Percentiles rank a stretch among this genome's conserved stretches.
Evolutionary conservation across 2,888 invertebrate species (phyloP).

Genomic region (Ophraella communa): DNA sequence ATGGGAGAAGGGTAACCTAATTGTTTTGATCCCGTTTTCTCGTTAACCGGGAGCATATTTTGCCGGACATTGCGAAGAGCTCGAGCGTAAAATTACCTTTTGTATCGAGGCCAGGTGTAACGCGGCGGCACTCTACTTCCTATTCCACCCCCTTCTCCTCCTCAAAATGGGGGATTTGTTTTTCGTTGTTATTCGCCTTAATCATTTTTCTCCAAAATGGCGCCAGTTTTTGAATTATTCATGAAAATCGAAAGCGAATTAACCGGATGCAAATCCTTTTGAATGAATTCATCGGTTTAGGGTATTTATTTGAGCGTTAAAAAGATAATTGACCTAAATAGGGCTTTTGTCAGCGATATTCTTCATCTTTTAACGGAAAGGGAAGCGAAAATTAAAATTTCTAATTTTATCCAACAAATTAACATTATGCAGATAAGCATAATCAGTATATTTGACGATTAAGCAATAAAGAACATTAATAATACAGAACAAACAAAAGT

Average conservation of each 20-base stretch:
- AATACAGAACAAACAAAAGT: too few relatives aligned
- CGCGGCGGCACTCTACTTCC: neutral
- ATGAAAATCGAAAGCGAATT: constrained; percentile 52
- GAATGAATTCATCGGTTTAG: constrained; percentile 48
- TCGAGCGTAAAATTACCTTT: constrained; percentile 48
- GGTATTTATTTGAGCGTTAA: constrained; percentile 43
- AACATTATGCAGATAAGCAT: neutral
- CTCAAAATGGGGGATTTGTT: constrained; percentile 11
- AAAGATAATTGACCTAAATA: constrained; percentile 23
- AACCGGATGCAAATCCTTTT: constrained; percentile 50
- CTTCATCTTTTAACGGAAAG: constrained; percentile 1
- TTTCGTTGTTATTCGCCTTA: constrained; percentile 20
- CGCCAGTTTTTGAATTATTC: constrained; percentile 51
- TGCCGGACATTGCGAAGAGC: constrained; percentile 45
- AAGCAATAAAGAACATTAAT: too few relatives aligned
- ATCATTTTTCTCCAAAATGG: constrained; percentile 31
- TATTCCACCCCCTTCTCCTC: neutral
- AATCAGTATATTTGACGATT: neutral
- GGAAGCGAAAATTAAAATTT: too few relatives aligned
- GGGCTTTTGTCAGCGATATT: constrained; percentile 33
- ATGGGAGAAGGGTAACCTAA: constrained; percentile 27
- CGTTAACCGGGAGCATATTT: constrained; percentile 42
- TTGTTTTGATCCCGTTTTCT: constrained; percentile 39
- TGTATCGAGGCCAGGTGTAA: constrained; percentile 28
- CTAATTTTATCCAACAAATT: too few relatives aligned